Evolutionary conservation across 2,888 invertebrate species (phyloP), one percentile per base, ranked within the genome.

Genomic region (Agrotis segetum): DNA sequence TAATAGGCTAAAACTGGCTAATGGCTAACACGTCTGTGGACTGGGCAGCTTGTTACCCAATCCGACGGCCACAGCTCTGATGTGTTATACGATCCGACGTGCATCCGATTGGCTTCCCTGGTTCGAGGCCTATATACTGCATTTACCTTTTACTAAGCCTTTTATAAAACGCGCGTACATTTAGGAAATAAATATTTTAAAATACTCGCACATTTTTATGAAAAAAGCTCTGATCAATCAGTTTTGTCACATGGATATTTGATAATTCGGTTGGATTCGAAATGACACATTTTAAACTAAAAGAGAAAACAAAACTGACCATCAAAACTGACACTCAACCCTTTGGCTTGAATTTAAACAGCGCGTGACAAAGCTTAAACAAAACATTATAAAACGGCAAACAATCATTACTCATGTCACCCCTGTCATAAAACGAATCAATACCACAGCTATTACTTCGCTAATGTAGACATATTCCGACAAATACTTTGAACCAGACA

Each of bases 401-500:
- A 77, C 77, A 81, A 55, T 67, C 81, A 81, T 81, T 53, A 79
- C 50, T 79, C 81, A 55, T 21, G 63, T 70, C 70, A 19, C 71
- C 77, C 71, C 24, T 44, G 64, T 62, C 61, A 34, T 44, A 46
- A 19, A 21, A 56, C 34, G 62, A 79, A 79, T 74, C 83, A 74
- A 80, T 82, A 71, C 52, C 53, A 34, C 59, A 67, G 63, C 56
- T 53, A 73, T 78, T 69, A 68, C 62, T n/a, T 9, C 21, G 47
- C 60, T 80, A 80, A 77, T 67, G 59, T n/a, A 76, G 75, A 82
- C 82, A 68, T 76, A 74, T 81, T 81, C 67, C 56, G 40, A 75
- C 73, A 64, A 77, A 76, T 70, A 73, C 69, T 75, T 64, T 50
- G 62, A 52, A 62, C 52, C 73, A 65, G 64, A 67, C 58, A 34